Evolutionary conservation across 2,888 invertebrate genomes (phyloP).

Genomic region (Thymelicus sylvestris): DNA sequence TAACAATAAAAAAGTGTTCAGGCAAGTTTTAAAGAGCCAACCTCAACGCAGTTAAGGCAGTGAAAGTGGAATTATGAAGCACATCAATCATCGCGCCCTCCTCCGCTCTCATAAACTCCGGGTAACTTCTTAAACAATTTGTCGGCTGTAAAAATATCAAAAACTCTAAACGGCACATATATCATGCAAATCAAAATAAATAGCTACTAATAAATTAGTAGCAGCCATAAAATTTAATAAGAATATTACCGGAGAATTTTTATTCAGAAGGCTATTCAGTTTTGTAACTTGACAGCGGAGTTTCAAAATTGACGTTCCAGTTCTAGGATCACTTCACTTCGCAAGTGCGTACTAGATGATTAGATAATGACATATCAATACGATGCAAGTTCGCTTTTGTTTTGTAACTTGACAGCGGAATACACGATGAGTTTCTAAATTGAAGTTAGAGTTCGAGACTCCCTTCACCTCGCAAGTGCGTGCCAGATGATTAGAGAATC

Average conservation of each 20-base stretch:
- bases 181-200: constrained; percentile 32
- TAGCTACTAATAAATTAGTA: constrained; percentile 26
- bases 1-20: constrained; percentile 4
- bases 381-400: too few relatives aligned
- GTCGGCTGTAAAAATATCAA: constrained; percentile 35
- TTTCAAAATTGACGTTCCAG: too few relatives aligned
- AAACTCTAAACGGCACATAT: constrained; percentile 29
- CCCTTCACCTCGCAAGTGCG: too few relatives aligned
- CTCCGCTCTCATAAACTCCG: constrained; percentile 10
- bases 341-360: too few relatives aligned
- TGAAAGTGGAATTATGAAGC: constrained; percentile 12
- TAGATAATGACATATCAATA: too few relatives aligned
- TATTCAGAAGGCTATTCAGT: too few relatives aligned
- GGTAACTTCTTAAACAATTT: constrained; percentile 37
- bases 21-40: neutral
- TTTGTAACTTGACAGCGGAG: too few relatives aligned
- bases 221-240: constrained; percentile 30
- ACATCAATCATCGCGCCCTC: constrained; percentile 22
- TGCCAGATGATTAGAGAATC: too few relatives aligned
- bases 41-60: constrained; percentile 10
- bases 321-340: too few relatives aligned
- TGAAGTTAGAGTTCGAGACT: too few relatives aligned
- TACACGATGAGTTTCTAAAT: too few relatives aligned
- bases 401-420: too few relatives aligned
- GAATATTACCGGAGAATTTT: constrained; percentile 15